Conservation (phyloP, 1,140 invertebrate species). For the Akabosia matsudoensis region DNA sequence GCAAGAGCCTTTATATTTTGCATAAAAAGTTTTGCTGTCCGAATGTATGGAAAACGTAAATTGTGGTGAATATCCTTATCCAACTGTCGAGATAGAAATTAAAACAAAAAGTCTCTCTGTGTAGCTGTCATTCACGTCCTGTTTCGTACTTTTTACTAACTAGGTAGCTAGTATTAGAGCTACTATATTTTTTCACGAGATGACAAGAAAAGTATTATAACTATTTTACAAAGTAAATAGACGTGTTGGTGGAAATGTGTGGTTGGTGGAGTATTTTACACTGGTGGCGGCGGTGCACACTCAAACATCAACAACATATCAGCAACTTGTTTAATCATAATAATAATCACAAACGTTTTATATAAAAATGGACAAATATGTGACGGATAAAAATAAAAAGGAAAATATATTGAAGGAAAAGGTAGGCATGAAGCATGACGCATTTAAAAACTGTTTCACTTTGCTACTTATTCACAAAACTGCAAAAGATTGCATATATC, state of each 20-base stretch:
- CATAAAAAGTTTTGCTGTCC: neutral
- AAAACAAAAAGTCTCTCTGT: conserved; percentile 17
- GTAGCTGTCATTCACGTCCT: conserved; percentile 13
- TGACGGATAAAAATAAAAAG: neutral
- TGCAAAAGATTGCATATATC: too few relatives aligned
- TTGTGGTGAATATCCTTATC: neutral
- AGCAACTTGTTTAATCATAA: neutral
- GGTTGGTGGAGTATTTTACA: neutral
- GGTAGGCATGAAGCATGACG: too few relatives aligned
- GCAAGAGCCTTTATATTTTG: neutral
- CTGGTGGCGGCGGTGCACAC: neutral
- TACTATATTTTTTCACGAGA: too few relatives aligned
- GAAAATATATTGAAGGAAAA: neutral
- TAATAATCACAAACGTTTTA: neutral
- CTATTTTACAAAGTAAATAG: neutral
- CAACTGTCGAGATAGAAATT: neutral
- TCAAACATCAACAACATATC: neutral
- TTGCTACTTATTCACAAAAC: too few relatives aligned
- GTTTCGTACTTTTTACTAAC: neutral
- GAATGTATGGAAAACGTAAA: neutral
- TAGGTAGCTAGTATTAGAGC: neutral
- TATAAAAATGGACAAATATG: neutral
- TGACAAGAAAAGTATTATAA: conserved; percentile 9
- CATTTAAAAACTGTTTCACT: too few relatives aligned
- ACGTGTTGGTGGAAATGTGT: neutral